These are phyloP conservation scores for Aelia acuminata DNA, from an alignment of 2,888 invertebrate genomes.

Conservation along the genomic window DNA sequence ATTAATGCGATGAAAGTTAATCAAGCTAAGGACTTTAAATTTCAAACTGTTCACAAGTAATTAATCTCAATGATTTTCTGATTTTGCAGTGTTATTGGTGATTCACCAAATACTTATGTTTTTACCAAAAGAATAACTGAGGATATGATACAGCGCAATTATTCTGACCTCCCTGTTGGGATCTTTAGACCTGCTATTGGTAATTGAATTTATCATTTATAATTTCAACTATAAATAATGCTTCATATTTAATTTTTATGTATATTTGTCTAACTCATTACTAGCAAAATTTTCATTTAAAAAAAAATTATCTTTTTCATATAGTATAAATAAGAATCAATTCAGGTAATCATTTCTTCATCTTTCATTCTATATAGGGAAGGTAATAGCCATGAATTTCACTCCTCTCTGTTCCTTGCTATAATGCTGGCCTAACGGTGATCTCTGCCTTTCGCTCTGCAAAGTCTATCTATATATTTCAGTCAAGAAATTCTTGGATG, in stretches of 20 bases:
- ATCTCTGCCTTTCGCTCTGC: too few relatives aligned
- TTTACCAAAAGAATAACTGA: conserved; percentile 53
- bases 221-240: background rate
- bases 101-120: conserved; percentile 49
- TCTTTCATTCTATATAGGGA: too few relatives aligned
- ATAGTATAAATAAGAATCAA: background rate
- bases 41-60: background rate
- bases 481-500: too few relatives aligned
- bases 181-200: conserved; percentile 55
- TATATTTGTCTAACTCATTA: too few relatives aligned
- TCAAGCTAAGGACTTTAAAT: background rate
- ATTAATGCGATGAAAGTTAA: too few relatives aligned
- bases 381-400: too few relatives aligned
- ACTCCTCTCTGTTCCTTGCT: too few relatives aligned
- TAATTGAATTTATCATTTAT: background rate
- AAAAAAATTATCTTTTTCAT: background rate
- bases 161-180: conserved; percentile 49
- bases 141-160: background rate
- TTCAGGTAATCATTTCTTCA: too few relatives aligned
- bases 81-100: conserved; percentile 36
- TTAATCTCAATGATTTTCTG: background rate
- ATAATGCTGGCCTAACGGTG: too few relatives aligned
- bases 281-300: too few relatives aligned
- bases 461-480: too few relatives aligned
- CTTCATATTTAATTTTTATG: too few relatives aligned